Evolutionary conservation across 2,797 vertebrate genomes (phyloP), one percentile per base, ranked within the genome.

Genomic region (Miichthys miiuy): DNA sequence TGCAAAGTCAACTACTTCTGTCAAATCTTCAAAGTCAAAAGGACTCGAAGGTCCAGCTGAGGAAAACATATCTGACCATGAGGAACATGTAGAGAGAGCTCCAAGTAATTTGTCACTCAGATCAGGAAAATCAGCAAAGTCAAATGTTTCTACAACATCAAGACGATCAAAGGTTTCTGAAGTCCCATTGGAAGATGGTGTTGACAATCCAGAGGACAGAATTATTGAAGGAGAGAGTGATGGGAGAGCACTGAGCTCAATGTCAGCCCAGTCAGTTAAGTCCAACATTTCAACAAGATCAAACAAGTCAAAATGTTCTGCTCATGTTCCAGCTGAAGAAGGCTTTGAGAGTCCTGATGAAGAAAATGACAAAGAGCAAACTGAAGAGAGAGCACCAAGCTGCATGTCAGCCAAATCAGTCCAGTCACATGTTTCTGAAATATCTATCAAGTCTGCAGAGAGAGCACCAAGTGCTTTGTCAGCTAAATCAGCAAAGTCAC

Each of bases 111-210:
- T 75, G 62, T 92, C 90, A 38, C 44, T 72, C 66, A n/a, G n/a
- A n/a, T 91, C 89, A 51, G 77, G 16, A 23, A 68, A 46, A 87
- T 92, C 93, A 42, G 87, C 77, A 4, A 81, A 80, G 58, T 94
- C 94, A 56, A 85, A 75, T 6, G 86, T 83, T 38, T 92, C 86
- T n/a, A 57, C 14, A n/a, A 12, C 13, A 20, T 88, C 87, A 34
- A 23, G n/a, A n/a, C n/a, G n/a, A n/a, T n/a, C 54, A 27, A 76
- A 77, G 70, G n/a, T n/a, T n/a, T 84, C 87, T 30, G 72, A 52
- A n/a, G n/a, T n/a, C n/a, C n/a, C n/a, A n/a, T n/a, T n/a, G n/a
- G n/a, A n/a, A n/a, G n/a, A n/a, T n/a, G n/a, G n/a, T n/a, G n/a
- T n/a, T n/a, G n/a, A n/a, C n/a, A n/a, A n/a, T n/a, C n/a, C n/a